Percentiles rank a stretch among this genome's conserved stretches.
These are phyloP conservation scores for Pipistrellus pipistrellus DNA, from an alignment of 2,797 vertebrate genomes.

Conservation along the genomic window DNA sequence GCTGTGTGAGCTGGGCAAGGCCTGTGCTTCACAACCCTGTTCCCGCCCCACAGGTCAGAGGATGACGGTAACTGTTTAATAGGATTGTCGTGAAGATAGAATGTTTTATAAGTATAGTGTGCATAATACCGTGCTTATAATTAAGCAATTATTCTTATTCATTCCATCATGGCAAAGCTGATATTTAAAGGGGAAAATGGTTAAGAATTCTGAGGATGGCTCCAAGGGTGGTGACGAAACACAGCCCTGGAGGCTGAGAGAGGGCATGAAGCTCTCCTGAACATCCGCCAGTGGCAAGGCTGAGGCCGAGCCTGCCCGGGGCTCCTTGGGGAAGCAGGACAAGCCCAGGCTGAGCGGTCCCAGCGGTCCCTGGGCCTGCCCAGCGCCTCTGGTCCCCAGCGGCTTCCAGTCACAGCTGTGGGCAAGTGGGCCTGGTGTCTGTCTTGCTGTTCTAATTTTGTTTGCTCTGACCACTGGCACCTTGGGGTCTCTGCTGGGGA, in stretches of 20 bases:
- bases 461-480: background rate
- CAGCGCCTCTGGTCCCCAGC: background rate
- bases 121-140: background rate
- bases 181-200: background rate
- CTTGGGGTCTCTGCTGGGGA: no score
- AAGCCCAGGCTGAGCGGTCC: background rate
- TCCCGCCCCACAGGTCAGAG: background rate
- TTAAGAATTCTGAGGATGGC: background rate
- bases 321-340: background rate
- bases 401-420: background rate
- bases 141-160: background rate
- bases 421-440: background rate
- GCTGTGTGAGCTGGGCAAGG: background rate
- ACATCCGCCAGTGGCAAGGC: background rate
- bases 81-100: background rate
- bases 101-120: background rate
- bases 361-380: background rate
- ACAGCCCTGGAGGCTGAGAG: background rate
- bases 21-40: background rate
- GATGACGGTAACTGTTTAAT: background rate
- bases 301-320: background rate
- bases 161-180: background rate
- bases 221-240: background rate
- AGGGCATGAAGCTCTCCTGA: background rate
- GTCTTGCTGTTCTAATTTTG: rapidly evolving